Base-by-base conservation (phyloP, 1,140 invertebrate species). In the Episyrphus balteatus region DNA sequence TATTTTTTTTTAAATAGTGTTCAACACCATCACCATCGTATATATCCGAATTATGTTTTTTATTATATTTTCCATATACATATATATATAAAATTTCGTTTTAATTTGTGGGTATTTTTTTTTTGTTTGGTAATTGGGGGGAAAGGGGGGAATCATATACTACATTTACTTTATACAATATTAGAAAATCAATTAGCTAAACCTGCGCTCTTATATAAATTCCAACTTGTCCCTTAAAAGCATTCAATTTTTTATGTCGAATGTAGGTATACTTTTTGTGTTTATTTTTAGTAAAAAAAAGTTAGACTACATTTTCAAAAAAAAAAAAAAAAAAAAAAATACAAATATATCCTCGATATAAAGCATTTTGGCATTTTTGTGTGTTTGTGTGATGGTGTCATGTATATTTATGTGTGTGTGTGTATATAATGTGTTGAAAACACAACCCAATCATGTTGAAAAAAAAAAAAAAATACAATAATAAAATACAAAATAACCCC, bases 1-100 rank as follows among this genome's bases (percentile, higher is more conserved):
- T 14, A 14, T 8, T 10, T 39, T 39, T 39, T 41, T 41, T 41
- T 26, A 26, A 14, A 18, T 21, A 14, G 40, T 42, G 40, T 42
- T 18, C 19, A 42, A 42, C 40, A 42, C 49, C 49, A 47, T 50
- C 49, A 50, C 49, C 49, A 47, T 46, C 41, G 44, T 47, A 38
- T 50, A 37, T 50, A 36, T 48, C 6, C 38, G 19, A 38, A 32
- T 26, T 26, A 26, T 26, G n/a, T 26, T 26, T 26, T 26, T 5
- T 26, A 26, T 26, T 26, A 5, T 26, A 26, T 26, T 26, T 26
- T 26, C 21, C 21, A 26, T 26, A 26, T 26, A 5, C 21, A 26
- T 26, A 26, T 26, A 5, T 26, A 26, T 26, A 26, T 26, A 26
- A 26, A 26, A 26, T 42, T 43, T 48, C 17, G 15, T 34, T 40